Evolutionary conservation across 2,113 vertebrate species (phyloP).

Genomic region (Xiphophorus maculatus): DNA sequence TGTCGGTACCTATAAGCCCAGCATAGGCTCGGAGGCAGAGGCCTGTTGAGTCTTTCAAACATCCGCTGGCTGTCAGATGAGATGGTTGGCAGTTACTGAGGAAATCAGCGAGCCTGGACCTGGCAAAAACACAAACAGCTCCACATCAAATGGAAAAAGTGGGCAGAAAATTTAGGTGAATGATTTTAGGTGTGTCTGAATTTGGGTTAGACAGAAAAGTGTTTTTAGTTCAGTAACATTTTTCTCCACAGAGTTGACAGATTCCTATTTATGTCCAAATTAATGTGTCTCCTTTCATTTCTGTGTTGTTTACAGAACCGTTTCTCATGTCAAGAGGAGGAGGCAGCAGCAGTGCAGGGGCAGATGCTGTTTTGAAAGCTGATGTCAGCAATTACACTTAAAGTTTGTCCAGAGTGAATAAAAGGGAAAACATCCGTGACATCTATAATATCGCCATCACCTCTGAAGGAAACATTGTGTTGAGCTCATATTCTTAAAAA

Average conservation of each 20-base stretch:
- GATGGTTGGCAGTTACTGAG: conserved; percentile 88
- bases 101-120: conserved; percentile 92
- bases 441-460: background rate
- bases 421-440: background rate
- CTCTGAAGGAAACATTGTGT: background rate
- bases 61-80: conserved; percentile 74
- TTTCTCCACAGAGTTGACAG: background rate
- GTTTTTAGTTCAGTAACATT: background rate
- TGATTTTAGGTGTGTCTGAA: background rate
- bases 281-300: background rate
- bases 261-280: background rate
- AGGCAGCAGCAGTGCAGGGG: background rate
- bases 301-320: background rate
- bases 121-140: conserved; percentile 67
- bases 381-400: background rate
- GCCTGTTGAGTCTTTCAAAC: conserved; percentile 81
- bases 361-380: background rate
- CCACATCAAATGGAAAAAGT: conserved; percentile 38
- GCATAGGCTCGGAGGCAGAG: conserved; percentile 90
- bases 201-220: background rate
- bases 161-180: conserved; percentile 1
- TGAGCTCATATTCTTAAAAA: background rate
- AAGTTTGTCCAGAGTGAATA: background rate
- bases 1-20: conserved; percentile 87
- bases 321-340: background rate